Percentiles rank a stretch among this genome's conserved stretches.
Evolutionary conservation across 2,888 invertebrate genomes (phyloP).

Genomic region (Gastracanthus pulcherrimus): DNA sequence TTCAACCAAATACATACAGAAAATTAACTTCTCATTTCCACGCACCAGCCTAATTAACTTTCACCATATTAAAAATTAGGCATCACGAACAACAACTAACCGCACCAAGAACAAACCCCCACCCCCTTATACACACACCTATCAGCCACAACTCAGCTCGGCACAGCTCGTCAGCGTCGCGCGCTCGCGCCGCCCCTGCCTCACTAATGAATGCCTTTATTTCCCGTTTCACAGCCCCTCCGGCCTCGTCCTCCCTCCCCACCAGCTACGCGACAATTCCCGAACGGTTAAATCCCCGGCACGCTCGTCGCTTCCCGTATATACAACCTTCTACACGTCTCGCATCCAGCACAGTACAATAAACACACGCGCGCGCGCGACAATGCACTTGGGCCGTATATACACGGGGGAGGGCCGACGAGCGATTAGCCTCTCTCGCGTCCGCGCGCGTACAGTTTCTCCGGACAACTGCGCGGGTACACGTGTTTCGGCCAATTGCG

Average conservation of each 20-base stretch:
- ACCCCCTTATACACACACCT: background rate
- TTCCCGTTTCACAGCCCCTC: conserved; percentile 58
- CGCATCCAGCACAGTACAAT: conserved; percentile 24
- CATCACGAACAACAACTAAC: too few relatives aligned
- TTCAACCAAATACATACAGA: too few relatives aligned
- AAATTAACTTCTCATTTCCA: too few relatives aligned
- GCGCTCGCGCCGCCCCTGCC: conserved; percentile 53
- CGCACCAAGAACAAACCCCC: too few relatives aligned
- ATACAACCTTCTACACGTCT: conserved; percentile 25
- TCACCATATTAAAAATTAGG: too few relatives aligned
- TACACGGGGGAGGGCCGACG: conserved; percentile 56
- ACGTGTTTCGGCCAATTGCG: conserved; percentile 62
- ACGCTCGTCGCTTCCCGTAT: conserved; percentile 1
- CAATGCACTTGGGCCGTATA: conserved; percentile 55
- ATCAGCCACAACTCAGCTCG: background rate
- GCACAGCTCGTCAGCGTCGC: background rate
- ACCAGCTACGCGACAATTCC: conserved; percentile 45
- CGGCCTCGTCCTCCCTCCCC: background rate
- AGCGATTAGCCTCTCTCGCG: conserved; percentile 64
- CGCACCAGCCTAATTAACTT: too few relatives aligned
- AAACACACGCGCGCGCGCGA: conserved; percentile 52
- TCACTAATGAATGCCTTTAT: conserved; percentile 63
- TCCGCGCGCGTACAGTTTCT: background rate
- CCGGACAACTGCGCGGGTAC: conserved; percentile 55
- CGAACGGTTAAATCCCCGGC: conserved; percentile 54